Base-by-base conservation (phyloP, 2,113 vertebrate genomes). In the Cyrtonyx montezumae region DNA sequence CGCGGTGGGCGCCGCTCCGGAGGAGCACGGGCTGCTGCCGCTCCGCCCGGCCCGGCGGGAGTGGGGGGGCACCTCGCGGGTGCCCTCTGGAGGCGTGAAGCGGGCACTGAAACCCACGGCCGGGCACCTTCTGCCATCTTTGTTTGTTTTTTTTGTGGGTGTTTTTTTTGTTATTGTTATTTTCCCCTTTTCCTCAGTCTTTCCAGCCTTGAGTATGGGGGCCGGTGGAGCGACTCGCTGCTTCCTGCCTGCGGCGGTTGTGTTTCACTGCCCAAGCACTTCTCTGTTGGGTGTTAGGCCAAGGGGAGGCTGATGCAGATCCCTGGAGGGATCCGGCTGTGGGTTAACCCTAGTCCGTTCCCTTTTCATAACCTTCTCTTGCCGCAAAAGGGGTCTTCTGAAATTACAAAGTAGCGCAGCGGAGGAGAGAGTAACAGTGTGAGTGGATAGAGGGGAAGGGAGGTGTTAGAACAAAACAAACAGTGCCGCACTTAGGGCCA, bases 31-130 rank as follows among this genome's bases (percentile, higher is more conserved):
- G 90, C 96, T 97, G 90, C 95, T 95, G 40, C 95, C 55, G 87
- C 97, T 92, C 96, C 22, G 53, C 96, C 66, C 68, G n/a, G 81
- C 89, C 79, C 90, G 3, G 90, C 89, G 92, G 93, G 91, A 90
- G 65, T 76, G 94, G 96, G 97, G 96, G 97, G 97, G 97, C 94
- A 98, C 97, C 95, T 98, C 96, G 95, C 87, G 96, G 95, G 96
- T 96, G 98, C 98, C 98, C 97, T 96, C 98, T 98, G 97, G 97
- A 97, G 98, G 96, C 95, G 56, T 71, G 37, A 68, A 96, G 90
- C 21, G 58, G 68, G 53, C 48, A 90, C 92, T 75, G 26, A 87
- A 71, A 87, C 46, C 55, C 9, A 2, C 61, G 87, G 69, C 21
- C 48, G 92, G 79, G 68, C 68, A 61, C 43, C 48, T 85, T 85